Evolutionary conservation across 2,888 invertebrate species (phyloP), one percentile per base, ranked within the genome.

Genomic region (Sthenelais limicola): DNA sequence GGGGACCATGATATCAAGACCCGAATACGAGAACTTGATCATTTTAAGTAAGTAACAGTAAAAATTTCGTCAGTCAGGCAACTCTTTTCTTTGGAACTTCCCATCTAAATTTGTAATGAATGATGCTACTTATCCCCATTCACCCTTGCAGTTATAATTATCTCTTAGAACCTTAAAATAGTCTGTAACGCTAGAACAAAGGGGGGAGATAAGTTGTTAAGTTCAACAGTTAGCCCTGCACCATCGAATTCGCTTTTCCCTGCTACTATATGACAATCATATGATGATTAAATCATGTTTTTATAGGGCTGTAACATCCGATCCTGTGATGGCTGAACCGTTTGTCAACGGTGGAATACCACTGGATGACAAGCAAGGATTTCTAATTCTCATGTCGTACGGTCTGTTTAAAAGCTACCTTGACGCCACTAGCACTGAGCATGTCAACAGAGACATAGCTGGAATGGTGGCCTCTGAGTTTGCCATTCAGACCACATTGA

Each of bases 1-100:
- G 96, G 96, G 2, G 95, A 95, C 88, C 95, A 94, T 84, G 89
- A 93, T 48, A 93, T 95, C 0, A 96, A 96, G 88, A 94, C 93
- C 0, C 92, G 94, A 1, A 94, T 94, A 83, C 93, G 92, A 83
- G 95, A 96, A 67, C 93, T 94, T 82, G 94, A 94, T 1, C 91
- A 92, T 68, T 89, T 96, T 54, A 89, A 85, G 88, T 88, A 73
- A 52, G 43, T 43, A n/a, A n/a, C n/a, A n/a, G n/a, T n/a, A n/a
- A n/a, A n/a, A n/a, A n/a, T n/a, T n/a, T n/a, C n/a, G n/a, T n/a
- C n/a, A n/a, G n/a, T n/a, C n/a, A n/a, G n/a, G n/a, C n/a, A n/a
- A n/a, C n/a, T n/a, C n/a, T n/a, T n/a, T n/a, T n/a, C n/a, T n/a
- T n/a, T n/a, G n/a, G n/a, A n/a, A n/a, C n/a, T n/a, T n/a, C n/a